A percentile compares a stretch with the other conserved stretches of the same genome.
These are phyloP conservation scores for Athalia rosae DNA, from an alignment of 2,888 invertebrate genomes.

Conservation along the genomic window DNA sequence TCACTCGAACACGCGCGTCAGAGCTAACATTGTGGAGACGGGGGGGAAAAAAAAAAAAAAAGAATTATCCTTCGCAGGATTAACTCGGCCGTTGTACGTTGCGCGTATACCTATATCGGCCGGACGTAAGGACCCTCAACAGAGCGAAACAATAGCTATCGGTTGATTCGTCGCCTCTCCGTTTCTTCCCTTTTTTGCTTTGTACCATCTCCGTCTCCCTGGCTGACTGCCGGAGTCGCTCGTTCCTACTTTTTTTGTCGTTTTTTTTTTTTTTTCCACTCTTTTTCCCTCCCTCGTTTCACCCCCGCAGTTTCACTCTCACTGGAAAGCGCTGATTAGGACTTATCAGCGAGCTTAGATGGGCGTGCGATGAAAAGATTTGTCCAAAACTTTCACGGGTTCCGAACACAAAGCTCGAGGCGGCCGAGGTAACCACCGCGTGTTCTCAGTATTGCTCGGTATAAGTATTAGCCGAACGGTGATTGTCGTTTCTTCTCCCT, in stretches of 20 bases:
- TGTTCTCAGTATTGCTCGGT: too few relatives aligned
- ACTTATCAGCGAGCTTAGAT: background rate
- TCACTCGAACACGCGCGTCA: too few relatives aligned
- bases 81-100: constrained; percentile 19
- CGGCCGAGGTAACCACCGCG: too few relatives aligned
- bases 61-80: constrained; percentile 28
- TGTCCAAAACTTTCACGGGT: too few relatives aligned
- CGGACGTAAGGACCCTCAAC: constrained; percentile 25
- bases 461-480: too few relatives aligned
- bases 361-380: background rate
- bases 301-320: background rate
- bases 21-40: background rate
- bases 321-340: constrained; percentile 2
- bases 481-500: too few relatives aligned
- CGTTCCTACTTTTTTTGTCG: background rate
- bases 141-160: constrained; percentile 26
- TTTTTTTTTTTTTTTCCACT: too few relatives aligned
- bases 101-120: constrained; percentile 33
- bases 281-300: background rate
- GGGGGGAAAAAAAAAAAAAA: too few relatives aligned
- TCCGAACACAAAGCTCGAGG: too few relatives aligned
- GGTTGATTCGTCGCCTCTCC: background rate
- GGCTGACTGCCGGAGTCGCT: background rate
- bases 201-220: background rate
- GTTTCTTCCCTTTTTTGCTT: background rate